These are phyloP conservation scores for Grapholita molesta DNA, from an alignment of 1,140 invertebrate genomes.

Conservation along the genomic window DNA sequence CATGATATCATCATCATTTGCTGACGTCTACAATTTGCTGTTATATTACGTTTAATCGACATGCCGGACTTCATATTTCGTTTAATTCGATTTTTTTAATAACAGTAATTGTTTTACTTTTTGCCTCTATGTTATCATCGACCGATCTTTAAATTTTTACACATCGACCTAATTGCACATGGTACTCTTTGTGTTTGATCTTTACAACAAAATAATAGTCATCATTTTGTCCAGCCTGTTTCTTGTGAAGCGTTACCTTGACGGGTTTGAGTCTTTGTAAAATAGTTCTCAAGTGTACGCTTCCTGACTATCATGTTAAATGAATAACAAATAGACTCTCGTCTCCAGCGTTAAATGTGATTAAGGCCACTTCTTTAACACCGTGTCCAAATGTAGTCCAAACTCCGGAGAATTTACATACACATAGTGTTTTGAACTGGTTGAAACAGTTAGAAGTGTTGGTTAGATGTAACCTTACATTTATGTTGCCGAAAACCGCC, in stretches of 20 bases:
- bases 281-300: conserved; percentile 35
- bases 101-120: neutral
- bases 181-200: neutral
- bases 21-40: conserved; percentile 53
- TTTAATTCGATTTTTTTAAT: neutral
- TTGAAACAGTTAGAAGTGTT: neutral
- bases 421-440: neutral
- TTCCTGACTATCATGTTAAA: conserved; percentile 68
- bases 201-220: conserved; percentile 21
- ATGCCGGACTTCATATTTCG: conserved; percentile 18
- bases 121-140: neutral
- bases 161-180: neutral
- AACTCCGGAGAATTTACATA: neutral
- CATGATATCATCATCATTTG: conserved; percentile 67
- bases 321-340: conserved; percentile 57
- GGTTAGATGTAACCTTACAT: conserved; percentile 4
- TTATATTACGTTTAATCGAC: conserved; percentile 32
- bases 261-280: conserved; percentile 43
- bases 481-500: conserved; percentile 15
- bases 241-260: conserved; percentile 56
- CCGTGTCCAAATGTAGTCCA: neutral
- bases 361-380: conserved; percentile 42
- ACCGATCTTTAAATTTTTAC: neutral
- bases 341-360: conserved; percentile 53
- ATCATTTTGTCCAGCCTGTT: conserved; percentile 27